A percentile compares a stretch with the other conserved stretches of the same genome.
These are phyloP conservation scores for Thamnophis sirtalis DNA, from an alignment of 2,113 vertebrate genomes.

Conservation along the genomic window DNA sequence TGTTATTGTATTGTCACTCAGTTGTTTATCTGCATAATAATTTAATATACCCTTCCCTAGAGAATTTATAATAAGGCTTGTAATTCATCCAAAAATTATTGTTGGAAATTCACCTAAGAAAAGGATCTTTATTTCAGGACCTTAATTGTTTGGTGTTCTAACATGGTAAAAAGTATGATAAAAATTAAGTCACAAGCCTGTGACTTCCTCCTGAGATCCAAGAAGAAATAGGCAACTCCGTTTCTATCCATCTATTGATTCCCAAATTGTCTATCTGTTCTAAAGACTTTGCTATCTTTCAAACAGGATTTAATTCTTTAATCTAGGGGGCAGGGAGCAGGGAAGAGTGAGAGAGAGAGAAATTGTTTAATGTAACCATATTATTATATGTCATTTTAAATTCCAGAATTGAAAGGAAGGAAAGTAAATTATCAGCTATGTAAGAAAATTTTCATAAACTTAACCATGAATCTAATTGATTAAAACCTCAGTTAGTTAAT, in stretches of 20 bases:
- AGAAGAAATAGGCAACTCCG: not conserved
- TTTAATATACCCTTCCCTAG: not conserved
- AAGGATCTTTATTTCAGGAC: conserved; percentile 28
- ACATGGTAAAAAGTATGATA: conserved; percentile 56
- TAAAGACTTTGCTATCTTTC: not conserved
- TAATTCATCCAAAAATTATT: not conserved
- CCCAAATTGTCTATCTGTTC: not conserved
- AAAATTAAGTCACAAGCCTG: conserved; percentile 52
- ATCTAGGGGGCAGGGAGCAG: not conserved
- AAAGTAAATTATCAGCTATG: not conserved
- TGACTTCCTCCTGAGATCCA: conserved; percentile 59
- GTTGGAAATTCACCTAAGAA: not conserved
- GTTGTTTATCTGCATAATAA: not conserved
- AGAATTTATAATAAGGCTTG: conserved; percentile 13
- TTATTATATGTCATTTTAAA: not conserved
- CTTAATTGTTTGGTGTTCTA: conserved; percentile 42
- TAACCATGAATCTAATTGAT: not conserved
- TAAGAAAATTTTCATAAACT: not conserved
- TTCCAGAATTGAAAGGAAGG: not conserved
- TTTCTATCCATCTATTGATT: not conserved
- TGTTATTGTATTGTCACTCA: not conserved
- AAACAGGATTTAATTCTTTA: not conserved
- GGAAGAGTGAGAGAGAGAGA: not conserved
- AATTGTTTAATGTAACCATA: not conserved
- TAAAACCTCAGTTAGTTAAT: not conserved